Evolutionary conservation across 2,113 vertebrate species (phyloP), one percentile per base, ranked within the genome.

Genomic region (Osmerus mordax): DNA sequence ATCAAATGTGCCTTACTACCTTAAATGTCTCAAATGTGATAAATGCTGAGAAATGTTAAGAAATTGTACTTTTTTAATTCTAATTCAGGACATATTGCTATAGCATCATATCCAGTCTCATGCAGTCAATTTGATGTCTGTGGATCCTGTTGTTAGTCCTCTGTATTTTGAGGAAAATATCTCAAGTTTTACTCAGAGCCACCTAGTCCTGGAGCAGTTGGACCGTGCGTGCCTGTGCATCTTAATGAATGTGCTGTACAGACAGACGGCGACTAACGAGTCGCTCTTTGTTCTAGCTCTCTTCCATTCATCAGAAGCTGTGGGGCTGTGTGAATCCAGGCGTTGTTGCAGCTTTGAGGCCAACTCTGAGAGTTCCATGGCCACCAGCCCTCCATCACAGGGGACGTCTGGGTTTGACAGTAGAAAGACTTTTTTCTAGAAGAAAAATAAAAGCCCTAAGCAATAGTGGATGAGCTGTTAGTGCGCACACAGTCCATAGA

Each of bases 401-500:
- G 89, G 89, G 89, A 91, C 86, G 83, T 89, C 87, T 86, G 87
- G 85, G 85, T 90, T 90, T 91, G 89, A 91, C 89, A 89, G 88
- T 82, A 88, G 84, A 89, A 91, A 89, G 87, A 89, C 78, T 87
- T 90, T 87, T 86, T 89, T 25, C 71, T 86, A 83, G 77, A 88
- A 86, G 84, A 88, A 85, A 47, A 89, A 89, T 91, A 86, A 88
- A 83, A 87, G 83, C 89, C 89, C 83, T 89, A 88, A 89, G 89
- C 89, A 86, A 87, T 79, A 80, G 87, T 87, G 85, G 87, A 88
- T 89, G 85, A 87, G 86, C 86, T 87, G 83, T 91, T 89, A 87
- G 87, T 87, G 87, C 83, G 83, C 76, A 71, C 51, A 12, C 66
- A 70, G 81, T 89, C 89, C 86, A 83, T 63, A 68, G 88, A 87